These are phyloP conservation scores for Zelostemma sp. DNA, from an alignment of 1,140 invertebrate species.

Conservation along the genomic window DNA sequence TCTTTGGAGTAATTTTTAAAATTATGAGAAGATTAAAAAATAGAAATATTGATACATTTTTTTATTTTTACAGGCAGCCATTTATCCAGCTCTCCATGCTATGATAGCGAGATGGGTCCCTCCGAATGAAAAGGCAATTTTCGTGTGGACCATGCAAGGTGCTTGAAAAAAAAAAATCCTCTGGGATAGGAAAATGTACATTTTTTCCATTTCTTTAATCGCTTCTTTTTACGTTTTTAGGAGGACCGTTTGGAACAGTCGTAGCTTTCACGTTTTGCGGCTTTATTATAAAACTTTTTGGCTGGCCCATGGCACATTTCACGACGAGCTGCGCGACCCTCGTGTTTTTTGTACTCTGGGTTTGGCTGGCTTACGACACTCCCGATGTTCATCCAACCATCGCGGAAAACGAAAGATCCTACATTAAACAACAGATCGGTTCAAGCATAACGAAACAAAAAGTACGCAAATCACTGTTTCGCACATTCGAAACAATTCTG, in stretches of 20 bases:
- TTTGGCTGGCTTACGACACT: constrained; percentile 76
- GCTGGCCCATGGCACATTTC: constrained; percentile 83
- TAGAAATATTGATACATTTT: background rate
- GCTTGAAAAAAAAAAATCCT: constrained; percentile 14
- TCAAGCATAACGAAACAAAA: constrained; percentile 71
- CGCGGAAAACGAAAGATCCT: constrained; percentile 79
- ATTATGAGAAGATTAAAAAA: background rate
- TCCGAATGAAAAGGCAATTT: constrained; percentile 83
- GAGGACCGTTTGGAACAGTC: constrained; percentile 82
- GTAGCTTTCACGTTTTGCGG: constrained; percentile 81
- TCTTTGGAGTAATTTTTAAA: constrained; percentile 73
- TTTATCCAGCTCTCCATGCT: constrained; percentile 80
- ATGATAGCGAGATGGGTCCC: constrained; percentile 82
- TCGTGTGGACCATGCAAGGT: constrained; percentile 76
- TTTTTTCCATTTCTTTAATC: no score
- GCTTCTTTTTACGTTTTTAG: constrained; percentile 65
- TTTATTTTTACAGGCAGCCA: constrained; percentile 72
- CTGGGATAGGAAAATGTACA: no score
- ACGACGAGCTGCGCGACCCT: constrained; percentile 76
- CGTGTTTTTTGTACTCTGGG: constrained; percentile 76
- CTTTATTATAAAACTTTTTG: constrained; percentile 73
- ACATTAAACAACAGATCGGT: constrained; percentile 78
- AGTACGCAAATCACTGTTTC: constrained; percentile 49
- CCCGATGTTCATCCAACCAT: constrained; percentile 84
- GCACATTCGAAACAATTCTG: background rate